A percentile compares a stretch with the other conserved stretches of the same genome.
These are phyloP conservation scores for Emmelina monodactyla DNA, from an alignment of 2,888 invertebrate genomes.

Conservation along the genomic window DNA sequence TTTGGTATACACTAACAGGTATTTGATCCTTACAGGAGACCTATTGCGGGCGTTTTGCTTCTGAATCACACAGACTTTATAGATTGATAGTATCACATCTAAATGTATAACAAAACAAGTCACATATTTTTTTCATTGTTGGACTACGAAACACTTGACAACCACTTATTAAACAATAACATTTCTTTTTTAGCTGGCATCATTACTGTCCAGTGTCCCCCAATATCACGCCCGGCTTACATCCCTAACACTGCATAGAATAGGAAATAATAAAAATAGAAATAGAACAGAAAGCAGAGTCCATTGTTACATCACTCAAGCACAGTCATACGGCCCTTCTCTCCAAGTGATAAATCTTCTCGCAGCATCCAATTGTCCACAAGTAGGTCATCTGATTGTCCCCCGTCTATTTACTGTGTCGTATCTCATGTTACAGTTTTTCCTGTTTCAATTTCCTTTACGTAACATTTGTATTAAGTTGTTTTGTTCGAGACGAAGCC, in stretches of 20 bases:
- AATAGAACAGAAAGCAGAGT: conserved; percentile 12
- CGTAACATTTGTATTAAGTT: conserved; percentile 45
- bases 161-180: no score
- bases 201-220: no score
- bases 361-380: conserved; percentile 48
- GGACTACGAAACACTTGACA: no score
- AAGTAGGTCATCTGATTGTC: conserved; percentile 56
- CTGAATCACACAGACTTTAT: no score
- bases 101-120: no score
- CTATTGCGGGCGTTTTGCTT: no score
- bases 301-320: conserved; percentile 25
- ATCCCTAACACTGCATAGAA: background rate
- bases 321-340: conserved; percentile 20
- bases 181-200: no score
- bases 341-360: conserved; percentile 42
- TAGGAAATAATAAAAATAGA: conserved; percentile 4
- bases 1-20: no score
- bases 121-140: no score
- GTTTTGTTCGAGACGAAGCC: conserved; percentile 33
- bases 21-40: no score
- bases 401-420: conserved; percentile 43
- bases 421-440: conserved; percentile 38
- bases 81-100: no score
- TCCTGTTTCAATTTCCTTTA: conserved; percentile 53
- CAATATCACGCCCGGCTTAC: no score